Conservation (phyloP, 2,113 vertebrate species). For the Ginglymostoma cirratum region DNA sequence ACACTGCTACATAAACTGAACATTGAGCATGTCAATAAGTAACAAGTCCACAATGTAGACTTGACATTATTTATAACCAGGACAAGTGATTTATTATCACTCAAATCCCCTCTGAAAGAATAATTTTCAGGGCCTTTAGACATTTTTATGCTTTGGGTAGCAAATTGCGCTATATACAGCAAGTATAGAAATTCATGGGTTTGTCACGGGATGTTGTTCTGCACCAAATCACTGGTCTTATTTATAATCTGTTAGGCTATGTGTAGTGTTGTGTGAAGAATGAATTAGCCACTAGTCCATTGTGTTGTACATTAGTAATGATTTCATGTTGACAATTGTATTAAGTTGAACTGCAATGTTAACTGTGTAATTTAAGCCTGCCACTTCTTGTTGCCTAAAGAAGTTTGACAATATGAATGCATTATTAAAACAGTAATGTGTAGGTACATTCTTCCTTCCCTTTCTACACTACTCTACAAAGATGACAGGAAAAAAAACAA, state of each 20-base stretch:
- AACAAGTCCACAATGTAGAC: neutral
- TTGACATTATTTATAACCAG: constrained; percentile 30
- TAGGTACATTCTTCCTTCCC: neutral
- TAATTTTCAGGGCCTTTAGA: constrained; percentile 13
- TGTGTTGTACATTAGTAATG: neutral
- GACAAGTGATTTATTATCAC: constrained; percentile 25
- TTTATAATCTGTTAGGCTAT: constrained; percentile 5
- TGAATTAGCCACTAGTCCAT: constrained; percentile 5
- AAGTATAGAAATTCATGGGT: constrained; percentile 5
- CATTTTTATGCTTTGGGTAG: constrained; percentile 24
- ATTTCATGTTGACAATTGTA: constrained; percentile 30
- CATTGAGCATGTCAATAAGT: neutral
- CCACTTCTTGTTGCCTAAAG: neutral
- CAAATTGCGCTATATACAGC: constrained; percentile 13
- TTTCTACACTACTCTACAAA: neutral
- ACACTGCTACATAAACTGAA: neutral
- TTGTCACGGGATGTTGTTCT: constrained; percentile 17
- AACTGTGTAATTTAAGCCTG: constrained; percentile 2
- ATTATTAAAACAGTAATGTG: neutral
- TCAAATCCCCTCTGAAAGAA: constrained; percentile 23
- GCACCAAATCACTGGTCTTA: constrained; percentile 27
- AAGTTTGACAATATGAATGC: neutral
- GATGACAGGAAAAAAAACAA: neutral
- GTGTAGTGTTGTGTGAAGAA: neutral
- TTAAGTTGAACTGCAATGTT: neutral